Conservation (phyloP, 1,140 invertebrate species). For the Scaptomyza montana region DNA sequence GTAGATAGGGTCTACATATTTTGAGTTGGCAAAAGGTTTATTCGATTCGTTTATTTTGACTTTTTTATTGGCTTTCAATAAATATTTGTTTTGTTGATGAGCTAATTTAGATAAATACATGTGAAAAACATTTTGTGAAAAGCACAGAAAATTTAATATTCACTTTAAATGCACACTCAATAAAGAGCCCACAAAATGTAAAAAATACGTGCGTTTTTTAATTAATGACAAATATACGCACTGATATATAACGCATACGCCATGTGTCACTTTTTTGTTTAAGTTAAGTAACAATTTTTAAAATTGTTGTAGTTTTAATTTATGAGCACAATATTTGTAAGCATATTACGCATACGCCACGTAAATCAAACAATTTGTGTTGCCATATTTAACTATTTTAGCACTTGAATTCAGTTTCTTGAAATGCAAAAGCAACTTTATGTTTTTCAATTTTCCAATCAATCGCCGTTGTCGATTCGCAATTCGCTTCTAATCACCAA, state of each 20-base stretch:
- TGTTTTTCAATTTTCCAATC: constrained; percentile 22
- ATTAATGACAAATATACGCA: no score
- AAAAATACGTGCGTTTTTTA: no score
- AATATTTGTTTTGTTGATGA: constrained; percentile 7
- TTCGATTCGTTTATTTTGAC: constrained; percentile 48
- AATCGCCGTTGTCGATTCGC: constrained; percentile 11
- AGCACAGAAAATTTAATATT: not conserved
- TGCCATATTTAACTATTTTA: not conserved
- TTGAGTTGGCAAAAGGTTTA: constrained; percentile 28
- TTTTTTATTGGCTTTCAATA: constrained; percentile 54
- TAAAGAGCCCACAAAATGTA: no score
- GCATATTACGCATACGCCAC: constrained; percentile 18
- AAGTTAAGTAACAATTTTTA: no score
- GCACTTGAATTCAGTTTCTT: constrained; percentile 7
- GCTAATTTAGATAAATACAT: constrained; percentile 16
- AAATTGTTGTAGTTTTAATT: no score
- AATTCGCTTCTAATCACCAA: constrained; percentile 28
- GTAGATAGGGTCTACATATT: constrained; percentile 14
- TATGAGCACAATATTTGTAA: no score
- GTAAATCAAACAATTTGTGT: not conserved
- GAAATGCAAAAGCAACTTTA: not conserved
- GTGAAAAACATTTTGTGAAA: not conserved
- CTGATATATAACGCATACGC: constrained; percentile 14
- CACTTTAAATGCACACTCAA: no score
- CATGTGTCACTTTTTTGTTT: not conserved